phyloP scores from a whole-genome alignment of 2,888 invertebrate genomes.

The Morpho deidamia region DNA sequence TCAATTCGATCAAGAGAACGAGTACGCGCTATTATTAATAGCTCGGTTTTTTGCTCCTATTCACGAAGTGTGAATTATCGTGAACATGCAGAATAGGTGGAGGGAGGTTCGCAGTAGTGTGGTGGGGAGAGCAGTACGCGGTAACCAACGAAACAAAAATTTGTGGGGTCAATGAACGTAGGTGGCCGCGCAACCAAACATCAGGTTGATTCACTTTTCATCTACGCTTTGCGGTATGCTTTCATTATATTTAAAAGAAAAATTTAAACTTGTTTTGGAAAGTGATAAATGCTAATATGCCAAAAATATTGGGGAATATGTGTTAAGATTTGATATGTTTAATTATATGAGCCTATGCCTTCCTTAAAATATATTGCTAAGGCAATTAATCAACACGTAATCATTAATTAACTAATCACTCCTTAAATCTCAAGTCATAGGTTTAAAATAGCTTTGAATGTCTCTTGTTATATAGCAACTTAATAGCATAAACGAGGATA shows the following conservation, averaged over 20 bases:
- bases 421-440: too few relatives aligned
- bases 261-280: conserved; percentile 50
- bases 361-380: too few relatives aligned
- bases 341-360: neutral
- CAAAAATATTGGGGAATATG: conserved; percentile 2
- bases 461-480: too few relatives aligned
- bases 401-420: too few relatives aligned
- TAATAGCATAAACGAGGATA: too few relatives aligned
- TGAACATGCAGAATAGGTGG: conserved; percentile 50
- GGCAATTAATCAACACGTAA: too few relatives aligned
- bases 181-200: conserved; percentile 70
- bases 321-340: neutral
- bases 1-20: neutral
- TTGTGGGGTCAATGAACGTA: conserved; percentile 74
- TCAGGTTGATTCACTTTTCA: conserved; percentile 78
- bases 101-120: conserved; percentile 29
- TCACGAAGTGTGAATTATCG: conserved; percentile 53
- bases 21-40: conserved; percentile 5
- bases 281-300: conserved; percentile 8
- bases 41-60: conserved; percentile 33
- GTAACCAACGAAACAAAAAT: conserved; percentile 76
- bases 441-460: too few relatives aligned
- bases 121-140: conserved; percentile 42
- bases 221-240: conserved; percentile 59
- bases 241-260: conserved; percentile 24